Evolutionary conservation across 2,888 invertebrate species (phyloP).

Genomic region (Sinohyriopsis cumingii): DNA sequence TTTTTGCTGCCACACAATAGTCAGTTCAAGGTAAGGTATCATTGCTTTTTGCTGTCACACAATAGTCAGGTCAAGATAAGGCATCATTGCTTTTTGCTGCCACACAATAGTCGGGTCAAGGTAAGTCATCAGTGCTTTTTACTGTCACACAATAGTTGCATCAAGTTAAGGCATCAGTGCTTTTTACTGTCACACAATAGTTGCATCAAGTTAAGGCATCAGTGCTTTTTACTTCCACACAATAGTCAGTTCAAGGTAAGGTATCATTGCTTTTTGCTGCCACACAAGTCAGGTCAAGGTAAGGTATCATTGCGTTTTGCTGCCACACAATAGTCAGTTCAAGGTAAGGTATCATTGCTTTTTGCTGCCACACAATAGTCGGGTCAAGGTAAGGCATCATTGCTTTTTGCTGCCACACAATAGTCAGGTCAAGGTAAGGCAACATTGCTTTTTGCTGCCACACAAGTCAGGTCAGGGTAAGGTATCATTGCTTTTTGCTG

Average conservation of each 20-base stretch:
- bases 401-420: background rate
- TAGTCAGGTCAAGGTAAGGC: too few species aligned
- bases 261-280: background rate
- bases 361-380: slow-evolving; percentile 72
- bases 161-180: too few species aligned
- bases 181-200: slow-evolving; percentile 55
- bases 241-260: slow-evolving; percentile 83
- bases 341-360: slow-evolving; percentile 76
- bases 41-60: background rate
- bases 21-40: too few species aligned
- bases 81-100: background rate
- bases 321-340: slow-evolving; percentile 77
- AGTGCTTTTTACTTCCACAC: background rate
- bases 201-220: slow-evolving; percentile 82
- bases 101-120: slow-evolving; percentile 80
- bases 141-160: background rate
- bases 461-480: slow-evolving; percentile 83
- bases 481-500: background rate
- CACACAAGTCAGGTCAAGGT: too few species aligned
- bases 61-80: slow-evolving; percentile 83
- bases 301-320: too few species aligned
- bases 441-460: too few species aligned
- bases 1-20: background rate
- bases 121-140: slow-evolving; percentile 73
- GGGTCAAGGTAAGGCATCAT: slow-evolving; percentile 80